Evolutionary conservation across 2,113 vertebrate genomes (phyloP).

Genomic region (Gobiocypris rarus): DNA sequence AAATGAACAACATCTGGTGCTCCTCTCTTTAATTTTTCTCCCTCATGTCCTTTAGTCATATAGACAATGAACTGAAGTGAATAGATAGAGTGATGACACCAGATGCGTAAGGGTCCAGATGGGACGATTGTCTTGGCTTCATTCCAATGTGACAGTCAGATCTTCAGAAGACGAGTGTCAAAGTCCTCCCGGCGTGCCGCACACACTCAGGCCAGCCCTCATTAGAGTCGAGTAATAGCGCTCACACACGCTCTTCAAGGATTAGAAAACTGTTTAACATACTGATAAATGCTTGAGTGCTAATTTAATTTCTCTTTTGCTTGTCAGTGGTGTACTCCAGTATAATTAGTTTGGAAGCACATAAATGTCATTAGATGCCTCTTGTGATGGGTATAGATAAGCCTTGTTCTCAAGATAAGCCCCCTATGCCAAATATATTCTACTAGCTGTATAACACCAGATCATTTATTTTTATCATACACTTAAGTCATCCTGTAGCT

Average conservation of each 20-base stretch:
- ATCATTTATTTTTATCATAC: background rate
- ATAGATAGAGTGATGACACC: conserved; percentile 9
- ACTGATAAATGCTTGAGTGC: conserved; percentile 47
- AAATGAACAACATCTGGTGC: conserved; percentile 27
- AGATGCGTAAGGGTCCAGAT: conserved; percentile 8
- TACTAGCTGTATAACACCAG: conserved; percentile 4
- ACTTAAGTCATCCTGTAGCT: background rate
- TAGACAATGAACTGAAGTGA: conserved; percentile 2
- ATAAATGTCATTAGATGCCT: conserved; percentile 45
- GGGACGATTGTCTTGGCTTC: background rate
- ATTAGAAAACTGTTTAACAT: conserved; percentile 50
- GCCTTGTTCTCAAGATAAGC: conserved; percentile 19
- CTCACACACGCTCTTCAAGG: conserved; percentile 27
- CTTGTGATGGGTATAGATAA: conserved; percentile 45
- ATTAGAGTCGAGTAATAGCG: conserved; percentile 33
- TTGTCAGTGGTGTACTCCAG: conserved; percentile 45
- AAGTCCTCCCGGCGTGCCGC: background rate
- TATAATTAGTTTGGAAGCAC: conserved; percentile 54
- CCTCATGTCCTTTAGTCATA: conserved; percentile 15
- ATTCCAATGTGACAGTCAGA: conserved; percentile 12
- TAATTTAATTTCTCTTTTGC: conserved; percentile 56
- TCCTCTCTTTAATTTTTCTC: background rate
- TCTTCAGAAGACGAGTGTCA: background rate
- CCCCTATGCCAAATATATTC: background rate
- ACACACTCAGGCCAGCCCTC: conserved; percentile 14